Evolutionary conservation across 2,797 vertebrate species (phyloP), one percentile per base, ranked within the genome.

Genomic region (Amblyraja radiata): DNA sequence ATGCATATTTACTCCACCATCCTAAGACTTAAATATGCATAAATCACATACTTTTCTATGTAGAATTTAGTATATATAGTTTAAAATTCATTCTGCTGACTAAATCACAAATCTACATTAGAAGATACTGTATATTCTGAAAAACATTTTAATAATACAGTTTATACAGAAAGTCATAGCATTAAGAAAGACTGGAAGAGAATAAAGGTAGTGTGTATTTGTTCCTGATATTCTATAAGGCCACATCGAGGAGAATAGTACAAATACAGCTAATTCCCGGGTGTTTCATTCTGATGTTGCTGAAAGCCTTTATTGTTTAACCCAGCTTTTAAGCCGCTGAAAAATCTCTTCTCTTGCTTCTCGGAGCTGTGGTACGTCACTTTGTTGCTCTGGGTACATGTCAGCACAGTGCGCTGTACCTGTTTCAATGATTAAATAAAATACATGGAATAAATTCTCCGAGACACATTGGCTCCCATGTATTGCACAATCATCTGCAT

Each of bases 391-490:
- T 6, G 96, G 96, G 94, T 97, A 97, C 96, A 97, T 97, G 95
- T 97, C 96, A 81, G 96, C 96, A 94, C 97, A 97, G 93, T 97
- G 96, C 83, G 95, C 95, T n/a, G 97, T 96, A 95, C 95, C 96
- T 97, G 94, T 86, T 94, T 61, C 93, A 93, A 39, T 78, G 28
- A 93, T 46, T 28, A 93, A 93, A 10, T 6, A 36, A 73, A 46
- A 39, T n/a, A 39, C 0, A 39, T n/a, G 71, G 68, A 54, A n/a
- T 63, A 74, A 74, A 92, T 76, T 54, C 46, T 1, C 90, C 13
- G 25, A 8, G 13, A 46, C 54, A 36, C 10, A 88, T 16, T 13
- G 36, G 6, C 71, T 73, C 39, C 18, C 6, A 0, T 14, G 68
- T 23, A 92, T 13, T 76, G 39, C 28, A 54, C 46, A 10, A 71